These are phyloP conservation scores for Siphamia tubifer DNA, from an alignment of 2,113 vertebrate genomes.

Conservation along the genomic window DNA sequence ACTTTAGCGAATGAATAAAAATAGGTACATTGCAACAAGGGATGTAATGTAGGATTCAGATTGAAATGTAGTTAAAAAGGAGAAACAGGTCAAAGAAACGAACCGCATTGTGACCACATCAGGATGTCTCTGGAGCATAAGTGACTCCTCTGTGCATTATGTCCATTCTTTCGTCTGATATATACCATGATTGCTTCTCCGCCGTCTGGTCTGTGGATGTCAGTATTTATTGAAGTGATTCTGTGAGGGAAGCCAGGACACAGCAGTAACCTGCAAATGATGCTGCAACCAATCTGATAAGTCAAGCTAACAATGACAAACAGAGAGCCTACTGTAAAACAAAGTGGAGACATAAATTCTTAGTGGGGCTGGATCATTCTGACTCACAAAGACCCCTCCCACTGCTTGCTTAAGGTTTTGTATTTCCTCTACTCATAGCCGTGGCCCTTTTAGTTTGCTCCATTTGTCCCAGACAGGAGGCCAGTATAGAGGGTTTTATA, in stretches of 20 bases:
- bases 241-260: background rate
- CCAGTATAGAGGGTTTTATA: slow-evolving; percentile 20
- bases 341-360: background rate
- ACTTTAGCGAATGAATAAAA: no score
- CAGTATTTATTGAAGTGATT: background rate
- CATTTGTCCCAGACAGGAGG: slow-evolving; percentile 44
- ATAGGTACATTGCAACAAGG: no score
- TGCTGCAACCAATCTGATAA: slow-evolving; percentile 12
- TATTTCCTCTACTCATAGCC: background rate
- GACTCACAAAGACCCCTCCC: slow-evolving; percentile 15
- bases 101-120: no score
- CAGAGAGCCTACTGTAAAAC: background rate
- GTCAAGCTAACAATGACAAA: slow-evolving; percentile 6
- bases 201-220: background rate
- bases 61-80: background rate
- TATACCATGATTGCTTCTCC: background rate
- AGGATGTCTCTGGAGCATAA: no score
- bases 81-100: no score
- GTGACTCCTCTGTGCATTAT: background rate
- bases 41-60: background rate
- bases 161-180: background rate
- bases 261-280: background rate
- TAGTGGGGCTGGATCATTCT: slow-evolving; percentile 4
- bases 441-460: slow-evolving; percentile 35
- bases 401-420: slow-evolving; percentile 19